Evolutionary conservation across 64 coral and sea anemone genomes (phyloP), one percentile per base, ranked within the genome.

Genomic region (Montipora foliosa): DNA sequence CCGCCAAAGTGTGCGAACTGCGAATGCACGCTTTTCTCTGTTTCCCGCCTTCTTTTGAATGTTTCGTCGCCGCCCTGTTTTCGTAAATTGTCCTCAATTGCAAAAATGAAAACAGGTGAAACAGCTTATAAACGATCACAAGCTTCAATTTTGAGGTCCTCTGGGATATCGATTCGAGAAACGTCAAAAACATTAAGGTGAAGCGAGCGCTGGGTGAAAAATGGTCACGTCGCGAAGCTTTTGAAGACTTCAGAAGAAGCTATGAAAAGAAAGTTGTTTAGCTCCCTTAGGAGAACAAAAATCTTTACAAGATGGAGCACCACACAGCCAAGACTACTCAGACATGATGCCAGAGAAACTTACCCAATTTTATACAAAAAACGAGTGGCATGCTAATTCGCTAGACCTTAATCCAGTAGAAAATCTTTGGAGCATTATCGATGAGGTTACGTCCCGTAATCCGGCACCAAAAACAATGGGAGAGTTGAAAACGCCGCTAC

Each of bases 401-500:
- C 52, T 2, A 57, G 81, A 84, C 22, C 81, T 84, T 61, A 61
- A 84, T 53, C 81, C 81, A 15, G 45, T 84, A 20, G 55, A 61
- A 64, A 84, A 84, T 53, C 50, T 59, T 11, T 84, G 53, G 81
- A 84, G 81, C 52, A 84, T 84, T 37, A 84, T 84, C 8, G 52
- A 84, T 25, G 81, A 84, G 66, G 57, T 66, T 61, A 66, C 81
- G 66, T 84, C 8, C 81, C 51, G 55, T 25, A 57, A 84, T 84
- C 57, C 81, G 25, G 58, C 45, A 53, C 81, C 51, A 10, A 79
- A 45, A 51, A 16, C 76, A 48, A n/a, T 45, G 44, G 44, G 14
- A 14, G 29, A 45, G 76, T 10, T 10, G 24, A 45, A 79, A 47
- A 79, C 5, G 17, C 11, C 1, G 13, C 37, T 55, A 55, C 9